Evolutionary conservation across 2,888 invertebrate species (phyloP).

Genomic region (Dynastes maya): DNA sequence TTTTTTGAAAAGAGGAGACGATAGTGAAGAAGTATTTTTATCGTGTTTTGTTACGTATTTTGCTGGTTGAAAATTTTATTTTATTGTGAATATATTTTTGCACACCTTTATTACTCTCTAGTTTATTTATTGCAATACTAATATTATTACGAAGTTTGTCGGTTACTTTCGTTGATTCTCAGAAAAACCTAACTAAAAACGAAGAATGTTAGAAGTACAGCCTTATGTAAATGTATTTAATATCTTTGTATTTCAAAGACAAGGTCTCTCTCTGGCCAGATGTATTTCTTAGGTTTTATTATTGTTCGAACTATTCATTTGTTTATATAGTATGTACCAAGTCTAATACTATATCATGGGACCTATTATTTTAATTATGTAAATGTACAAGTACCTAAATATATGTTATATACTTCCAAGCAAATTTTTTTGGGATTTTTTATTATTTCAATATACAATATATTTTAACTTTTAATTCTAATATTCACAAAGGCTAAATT

Average conservation of each 20-base stretch:
- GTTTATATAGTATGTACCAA: conserved; percentile 62
- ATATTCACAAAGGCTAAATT: conserved; percentile 2
- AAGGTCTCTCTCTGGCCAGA: conserved; percentile 57
- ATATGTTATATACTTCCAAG: no score
- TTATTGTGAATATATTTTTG: background rate
- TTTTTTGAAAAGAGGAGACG: no score
- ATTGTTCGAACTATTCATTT: conserved; percentile 65
- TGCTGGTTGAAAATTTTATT: background rate
- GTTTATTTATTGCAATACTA: background rate
- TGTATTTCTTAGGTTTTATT: conserved; percentile 54
- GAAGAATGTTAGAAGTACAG: conserved; percentile 17
- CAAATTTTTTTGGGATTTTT: no score
- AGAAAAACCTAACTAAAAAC: background rate
- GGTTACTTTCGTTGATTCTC: background rate
- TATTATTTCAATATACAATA: background rate
- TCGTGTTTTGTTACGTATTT: background rate
- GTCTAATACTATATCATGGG: conserved; percentile 55
- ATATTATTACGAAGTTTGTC: background rate
- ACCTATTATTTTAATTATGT: background rate
- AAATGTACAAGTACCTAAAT: no score
- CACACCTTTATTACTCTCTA: background rate
- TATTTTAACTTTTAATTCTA: conserved; percentile 1
- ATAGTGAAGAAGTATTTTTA: no score
- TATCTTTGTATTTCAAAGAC: background rate
- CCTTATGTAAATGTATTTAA: conserved; percentile 45